Evolutionary conservation across 2,797 vertebrate genomes (phyloP).

Genomic region (Sebastes trivittatus): DNA sequence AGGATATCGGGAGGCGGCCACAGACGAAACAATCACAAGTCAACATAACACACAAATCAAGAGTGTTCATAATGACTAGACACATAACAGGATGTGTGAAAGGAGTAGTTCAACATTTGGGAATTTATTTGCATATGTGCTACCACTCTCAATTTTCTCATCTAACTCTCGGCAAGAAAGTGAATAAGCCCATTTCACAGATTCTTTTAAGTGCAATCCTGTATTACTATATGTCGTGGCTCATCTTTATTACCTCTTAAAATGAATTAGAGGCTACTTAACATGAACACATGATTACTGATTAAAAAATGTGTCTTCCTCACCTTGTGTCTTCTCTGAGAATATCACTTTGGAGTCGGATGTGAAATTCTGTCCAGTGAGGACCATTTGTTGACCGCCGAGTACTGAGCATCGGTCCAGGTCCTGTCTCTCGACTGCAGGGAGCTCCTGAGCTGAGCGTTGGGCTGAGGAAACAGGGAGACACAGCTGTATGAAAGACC

Average conservation of each 20-base stretch:
- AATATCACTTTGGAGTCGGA: constrained; percentile 95
- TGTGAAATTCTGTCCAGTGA: constrained; percentile 95
- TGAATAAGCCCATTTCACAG: no score
- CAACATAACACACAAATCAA: neutral
- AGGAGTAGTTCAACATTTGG: neutral
- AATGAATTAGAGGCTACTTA: neutral
- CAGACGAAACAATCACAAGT: neutral
- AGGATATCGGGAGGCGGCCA: constrained; percentile 5
- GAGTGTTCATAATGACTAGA: neutral
- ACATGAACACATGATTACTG: neutral
- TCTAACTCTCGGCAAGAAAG: neutral
- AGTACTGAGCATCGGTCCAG: constrained; percentile 90
- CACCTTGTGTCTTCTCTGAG: constrained; percentile 93
- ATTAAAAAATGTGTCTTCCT: constrained; percentile 36
- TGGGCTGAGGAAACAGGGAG: constrained; percentile 84
- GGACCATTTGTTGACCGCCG: constrained; percentile 93
- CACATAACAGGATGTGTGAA: neutral
- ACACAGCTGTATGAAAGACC: neutral
- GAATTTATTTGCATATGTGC: neutral
- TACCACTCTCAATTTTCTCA: neutral
- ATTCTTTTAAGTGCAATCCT: neutral
- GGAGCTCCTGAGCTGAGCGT: constrained; percentile 93
- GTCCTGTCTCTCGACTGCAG: constrained; percentile 92
- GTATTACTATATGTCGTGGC: neutral
- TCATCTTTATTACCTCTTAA: neutral